Evolutionary conservation across 1,140 invertebrate genomes (phyloP).

Genomic region (Andricus grossulariae): DNA sequence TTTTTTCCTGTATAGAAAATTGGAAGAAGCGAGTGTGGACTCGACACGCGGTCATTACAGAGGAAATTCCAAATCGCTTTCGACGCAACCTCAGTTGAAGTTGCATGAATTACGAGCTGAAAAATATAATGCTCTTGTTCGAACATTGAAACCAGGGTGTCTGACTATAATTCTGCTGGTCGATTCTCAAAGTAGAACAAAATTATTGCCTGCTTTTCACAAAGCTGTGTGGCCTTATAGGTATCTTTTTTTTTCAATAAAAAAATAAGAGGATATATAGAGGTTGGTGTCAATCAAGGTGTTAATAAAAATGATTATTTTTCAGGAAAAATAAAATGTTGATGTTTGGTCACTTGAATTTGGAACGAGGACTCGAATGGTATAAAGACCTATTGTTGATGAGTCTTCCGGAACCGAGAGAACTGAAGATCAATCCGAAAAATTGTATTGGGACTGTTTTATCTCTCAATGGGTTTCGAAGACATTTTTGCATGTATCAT

Average conservation of each 20-base stretch:
- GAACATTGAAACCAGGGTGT: slow-evolving; percentile 95
- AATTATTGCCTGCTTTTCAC: slow-evolving; percentile 93
- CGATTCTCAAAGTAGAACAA: slow-evolving; percentile 90
- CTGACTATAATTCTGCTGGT: slow-evolving; percentile 93
- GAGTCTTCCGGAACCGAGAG: slow-evolving; percentile 86
- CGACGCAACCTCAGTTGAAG: slow-evolving; percentile 81
- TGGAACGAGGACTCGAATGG: slow-evolving; percentile 95
- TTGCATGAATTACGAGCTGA: slow-evolving; percentile 95
- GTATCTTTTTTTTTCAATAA: slow-evolving; percentile 74
- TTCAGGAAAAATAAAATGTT: slow-evolving; percentile 90
- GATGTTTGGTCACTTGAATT: slow-evolving; percentile 93
- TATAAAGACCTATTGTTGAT: slow-evolving; percentile 92
- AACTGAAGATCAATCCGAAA: slow-evolving; percentile 94
- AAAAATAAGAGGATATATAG: neutral
- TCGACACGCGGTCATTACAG: slow-evolving; percentile 75
- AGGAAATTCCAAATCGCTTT: slow-evolving; percentile 70
- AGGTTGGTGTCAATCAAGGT: neutral
- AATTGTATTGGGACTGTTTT: slow-evolving; percentile 98
- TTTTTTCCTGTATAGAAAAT: slow-evolving; percentile 75
- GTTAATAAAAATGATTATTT: slow-evolving; percentile 38
- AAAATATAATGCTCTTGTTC: slow-evolving; percentile 96
- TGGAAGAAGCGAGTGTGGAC: slow-evolving; percentile 88
- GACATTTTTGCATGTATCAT: slow-evolving; percentile 99
- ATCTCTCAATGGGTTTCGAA: slow-evolving; percentile 95
- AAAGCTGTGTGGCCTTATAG: slow-evolving; percentile 96